phyloP scores from a whole-genome alignment of 1,140 invertebrate species.

The Venturia canescens region DNA sequence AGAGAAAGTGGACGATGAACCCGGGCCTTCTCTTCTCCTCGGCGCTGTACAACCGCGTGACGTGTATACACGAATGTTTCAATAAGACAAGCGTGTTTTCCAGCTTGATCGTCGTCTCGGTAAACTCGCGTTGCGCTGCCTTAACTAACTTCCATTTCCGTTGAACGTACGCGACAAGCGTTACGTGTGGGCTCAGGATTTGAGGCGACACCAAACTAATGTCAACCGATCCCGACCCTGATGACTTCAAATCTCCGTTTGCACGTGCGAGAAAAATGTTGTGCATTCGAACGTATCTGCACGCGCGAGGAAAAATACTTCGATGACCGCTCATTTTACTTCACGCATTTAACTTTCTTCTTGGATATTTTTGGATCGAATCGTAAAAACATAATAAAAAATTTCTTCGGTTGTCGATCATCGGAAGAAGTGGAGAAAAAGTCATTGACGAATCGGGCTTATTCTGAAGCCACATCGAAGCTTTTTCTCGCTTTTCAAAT shows the following conservation, averaged over 20 bases:
- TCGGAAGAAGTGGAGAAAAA: no score
- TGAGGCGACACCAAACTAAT: background rate
- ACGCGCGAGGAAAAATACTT: no score
- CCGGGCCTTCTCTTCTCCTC: slow-evolving; percentile 52
- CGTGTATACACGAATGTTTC: slow-evolving; percentile 2
- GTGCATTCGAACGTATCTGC: no score
- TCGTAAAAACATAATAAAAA: no score
- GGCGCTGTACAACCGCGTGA: slow-evolving; percentile 4
- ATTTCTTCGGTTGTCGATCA: no score
- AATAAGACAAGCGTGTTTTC: slow-evolving; percentile 2
- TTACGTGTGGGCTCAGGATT: slow-evolving; percentile 45
- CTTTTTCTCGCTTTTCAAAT: no score
- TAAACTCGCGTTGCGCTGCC: slow-evolving; percentile 58
- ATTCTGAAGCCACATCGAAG: no score
- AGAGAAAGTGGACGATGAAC: slow-evolving; percentile 70
- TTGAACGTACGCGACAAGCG: slow-evolving; percentile 36
- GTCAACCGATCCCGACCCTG: background rate
- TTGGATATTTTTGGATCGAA: no score
- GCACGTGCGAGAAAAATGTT: no score
- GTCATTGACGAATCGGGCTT: no score
- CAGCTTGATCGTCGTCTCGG: slow-evolving; percentile 18
- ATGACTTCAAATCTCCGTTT: background rate
- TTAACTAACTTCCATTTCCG: slow-evolving; percentile 52
- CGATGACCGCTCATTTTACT: no score
- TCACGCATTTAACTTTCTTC: no score